Conservation (phyloP, 2,888 invertebrate species). For the Zaprionus lineosus region DNA sequence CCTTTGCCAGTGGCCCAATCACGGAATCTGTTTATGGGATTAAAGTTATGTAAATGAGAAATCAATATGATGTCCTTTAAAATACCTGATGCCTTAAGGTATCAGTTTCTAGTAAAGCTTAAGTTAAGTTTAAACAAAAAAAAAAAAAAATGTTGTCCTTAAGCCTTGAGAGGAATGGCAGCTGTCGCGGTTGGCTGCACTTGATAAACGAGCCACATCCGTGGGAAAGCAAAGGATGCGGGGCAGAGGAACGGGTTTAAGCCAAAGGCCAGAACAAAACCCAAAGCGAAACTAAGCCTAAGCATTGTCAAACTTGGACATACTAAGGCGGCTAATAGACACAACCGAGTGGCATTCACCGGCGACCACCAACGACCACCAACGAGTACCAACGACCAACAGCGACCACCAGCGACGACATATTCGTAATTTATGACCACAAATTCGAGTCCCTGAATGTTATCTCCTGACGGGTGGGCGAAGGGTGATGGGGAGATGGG, state of each 20-base stretch:
- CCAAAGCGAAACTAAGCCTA: conserved; percentile 44
- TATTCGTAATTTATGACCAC: conserved; percentile 74
- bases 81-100: no score
- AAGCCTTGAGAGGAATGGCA: conserved; percentile 13
- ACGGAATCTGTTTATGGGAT: no score
- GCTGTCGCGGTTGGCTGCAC: conserved; percentile 59
- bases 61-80: no score
- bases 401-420: conserved; percentile 62
- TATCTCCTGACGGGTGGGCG: no score
- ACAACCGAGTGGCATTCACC: conserved; percentile 57
- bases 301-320: conserved; percentile 76
- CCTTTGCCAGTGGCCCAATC: no score
- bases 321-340: conserved; percentile 82
- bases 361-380: conserved; percentile 35
- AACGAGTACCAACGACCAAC: conserved; percentile 59
- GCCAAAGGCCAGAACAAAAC: conserved; percentile 1
- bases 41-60: no score
- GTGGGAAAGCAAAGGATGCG: conserved; percentile 4
- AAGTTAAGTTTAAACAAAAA: no score
- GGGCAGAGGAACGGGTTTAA: conserved; percentile 24
- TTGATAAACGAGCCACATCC: conserved; percentile 53
- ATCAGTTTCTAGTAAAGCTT: no score
- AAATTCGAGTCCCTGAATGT: conserved; percentile 56
- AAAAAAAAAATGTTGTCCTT: not conserved
- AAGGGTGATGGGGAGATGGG: no score